Base-by-base conservation (phyloP, 2,888 invertebrate genomes). In the Torymus texanus region DNA sequence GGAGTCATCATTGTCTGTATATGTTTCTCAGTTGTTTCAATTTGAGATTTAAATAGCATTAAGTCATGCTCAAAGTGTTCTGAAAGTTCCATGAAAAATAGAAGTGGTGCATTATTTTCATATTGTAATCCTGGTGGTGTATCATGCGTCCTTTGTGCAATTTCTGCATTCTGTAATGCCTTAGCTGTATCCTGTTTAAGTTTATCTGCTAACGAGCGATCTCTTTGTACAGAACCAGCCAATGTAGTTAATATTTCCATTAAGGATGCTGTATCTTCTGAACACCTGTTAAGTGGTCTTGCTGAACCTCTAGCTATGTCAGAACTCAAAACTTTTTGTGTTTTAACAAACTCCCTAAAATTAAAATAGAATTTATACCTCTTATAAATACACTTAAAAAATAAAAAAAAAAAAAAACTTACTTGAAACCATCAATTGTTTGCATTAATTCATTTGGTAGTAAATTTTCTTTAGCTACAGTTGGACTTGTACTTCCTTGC, bases 301-400 rank as follows among this genome's bases (percentile, higher is more conserved):
- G 92, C 91, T 0, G 94, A 94, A 85, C 93, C 94, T 75, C 95
- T 91, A 85, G 96, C 94, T 65, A 97, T 95, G 86, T 96, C 96
- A 0, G 96, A 96, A 81, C 95, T 94, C 55, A 95, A 91, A 0
- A 93, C 92, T 89, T 97, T 97, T 88, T 97, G 97, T 78, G 95
- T 94, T 91, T 97, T 97, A 0, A 97, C 95, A 89, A 95, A 95
- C 78, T 93, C 93, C 83, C 93, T 93, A 82, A 10, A 86, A 85
- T 63, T 13, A 58, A 21, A 50, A 62, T 67, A 53, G 61, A 55
- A 67, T 21, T 75, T 18, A 62, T 58, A 74, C 8, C 10, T 41
- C 8, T 41, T 41, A 41, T 41, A 0, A 41, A 41, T 8, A 0
- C 0, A 41, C 5, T 8, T 41, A 8, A 0, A 41, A 41, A 5